Conservation (phyloP, 2,113 vertebrate genomes). For the Datnioides undecimradiatus region DNA sequence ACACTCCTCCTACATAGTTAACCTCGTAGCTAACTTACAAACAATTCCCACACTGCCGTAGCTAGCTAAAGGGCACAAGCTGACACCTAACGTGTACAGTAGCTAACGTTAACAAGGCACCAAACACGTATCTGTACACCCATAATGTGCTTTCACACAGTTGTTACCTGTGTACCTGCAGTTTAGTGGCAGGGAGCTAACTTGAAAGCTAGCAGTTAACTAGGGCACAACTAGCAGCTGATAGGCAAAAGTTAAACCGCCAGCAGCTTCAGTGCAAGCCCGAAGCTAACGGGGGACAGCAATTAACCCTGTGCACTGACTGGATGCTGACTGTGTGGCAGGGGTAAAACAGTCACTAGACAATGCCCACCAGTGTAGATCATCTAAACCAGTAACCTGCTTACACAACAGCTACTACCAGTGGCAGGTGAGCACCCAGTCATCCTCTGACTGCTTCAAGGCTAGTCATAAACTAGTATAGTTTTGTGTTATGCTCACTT, state of each 20-base stretch:
- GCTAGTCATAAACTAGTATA: neutral
- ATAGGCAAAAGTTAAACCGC: constrained; percentile 29
- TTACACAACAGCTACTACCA: neutral
- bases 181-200: neutral
- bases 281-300: constrained; percentile 30
- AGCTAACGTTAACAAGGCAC: constrained; percentile 9
- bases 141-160: neutral
- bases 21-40: constrained; percentile 35
- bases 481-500: neutral
- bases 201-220: constrained; percentile 10
- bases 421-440: neutral
- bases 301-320: neutral
- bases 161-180: neutral
- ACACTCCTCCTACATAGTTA: neutral
- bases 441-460: neutral
- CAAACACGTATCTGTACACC: neutral
- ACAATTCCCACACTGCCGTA: neutral
- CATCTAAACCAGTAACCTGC: neutral
- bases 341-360: too few species aligned
- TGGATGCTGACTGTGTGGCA: too few species aligned
- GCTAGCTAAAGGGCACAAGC: constrained; percentile 51
- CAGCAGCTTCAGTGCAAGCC: neutral
- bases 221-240: constrained; percentile 1
- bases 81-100: constrained; percentile 25
- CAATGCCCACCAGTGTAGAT: neutral